phyloP scores from a whole-genome alignment of 2,888 invertebrate species.

The Drosophila formosana region DNA sequence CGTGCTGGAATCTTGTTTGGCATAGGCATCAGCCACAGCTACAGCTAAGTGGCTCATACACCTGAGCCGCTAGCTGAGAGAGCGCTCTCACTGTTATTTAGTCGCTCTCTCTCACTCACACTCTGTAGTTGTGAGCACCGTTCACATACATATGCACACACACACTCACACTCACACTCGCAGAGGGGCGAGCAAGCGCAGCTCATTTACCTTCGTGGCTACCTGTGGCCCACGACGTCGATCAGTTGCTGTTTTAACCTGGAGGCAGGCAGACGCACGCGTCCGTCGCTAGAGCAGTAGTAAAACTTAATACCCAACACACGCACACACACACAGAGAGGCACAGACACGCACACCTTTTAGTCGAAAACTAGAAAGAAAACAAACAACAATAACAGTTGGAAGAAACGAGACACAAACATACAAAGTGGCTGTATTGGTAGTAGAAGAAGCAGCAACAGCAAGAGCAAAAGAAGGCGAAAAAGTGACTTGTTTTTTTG shows the following conservation, averaged over 20 bases:
- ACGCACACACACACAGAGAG: constrained; percentile 29
- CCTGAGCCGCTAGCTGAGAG: constrained; percentile 46
- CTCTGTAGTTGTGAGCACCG: constrained; percentile 12
- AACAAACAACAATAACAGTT: constrained; percentile 62
- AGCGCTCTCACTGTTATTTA: constrained; percentile 10
- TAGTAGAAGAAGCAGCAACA: constrained; percentile 60
- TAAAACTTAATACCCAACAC: constrained; percentile 40
- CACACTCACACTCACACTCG: constrained; percentile 6
- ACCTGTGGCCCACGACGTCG: constrained; percentile 64
- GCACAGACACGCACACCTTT: constrained; percentile 42
- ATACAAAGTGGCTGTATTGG: constrained; percentile 53
- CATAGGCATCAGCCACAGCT: constrained; percentile 39
- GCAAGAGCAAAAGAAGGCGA: constrained; percentile 59
- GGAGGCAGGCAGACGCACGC: constrained; percentile 67
- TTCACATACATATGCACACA: background rate
- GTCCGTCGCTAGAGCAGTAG: constrained; percentile 43
- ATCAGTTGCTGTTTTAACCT: constrained; percentile 74
- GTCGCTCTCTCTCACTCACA: constrained; percentile 21
- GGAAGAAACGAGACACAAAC: constrained; percentile 35
- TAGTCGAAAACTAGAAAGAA: constrained; percentile 75
- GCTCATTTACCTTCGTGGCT: constrained; percentile 75
- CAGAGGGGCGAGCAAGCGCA: constrained; percentile 48
- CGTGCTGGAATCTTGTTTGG: constrained; percentile 79
- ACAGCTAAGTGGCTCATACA: constrained; percentile 56
- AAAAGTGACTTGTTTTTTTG: constrained; percentile 76